Percentiles rank a stretch among this genome's conserved stretches.
These are phyloP conservation scores for Antechinus flavipes DNA, from an alignment of 2,113 vertebrate genomes.

Conservation along the genomic window DNA sequence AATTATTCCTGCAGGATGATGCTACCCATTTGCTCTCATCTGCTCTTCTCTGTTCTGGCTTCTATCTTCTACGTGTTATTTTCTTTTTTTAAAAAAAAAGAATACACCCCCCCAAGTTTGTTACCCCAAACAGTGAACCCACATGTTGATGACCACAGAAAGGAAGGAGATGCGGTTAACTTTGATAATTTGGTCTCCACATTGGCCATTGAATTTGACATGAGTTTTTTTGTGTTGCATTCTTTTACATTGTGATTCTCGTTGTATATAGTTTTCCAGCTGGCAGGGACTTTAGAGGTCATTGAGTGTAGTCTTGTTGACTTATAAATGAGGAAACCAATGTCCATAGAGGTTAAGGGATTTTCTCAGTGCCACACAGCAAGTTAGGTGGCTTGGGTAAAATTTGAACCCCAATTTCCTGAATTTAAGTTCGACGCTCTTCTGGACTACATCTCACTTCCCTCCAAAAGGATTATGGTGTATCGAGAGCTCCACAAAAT, in stretches of 20 bases:
- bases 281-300: neutral
- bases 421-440: neutral
- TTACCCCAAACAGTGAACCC: no score
- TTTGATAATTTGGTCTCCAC: neutral
- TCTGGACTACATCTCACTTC: neutral
- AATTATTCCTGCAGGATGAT: neutral
- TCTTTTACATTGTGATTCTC: no score
- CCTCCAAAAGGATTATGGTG: neutral
- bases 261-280: neutral
- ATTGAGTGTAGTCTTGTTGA: neutral
- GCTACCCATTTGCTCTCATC: neutral
- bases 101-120: neutral
- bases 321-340: neutral
- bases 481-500: neutral
- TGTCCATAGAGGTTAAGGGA: no score
- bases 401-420: neutral
- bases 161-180: neutral
- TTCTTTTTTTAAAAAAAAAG: neutral
- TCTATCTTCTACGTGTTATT: neutral
- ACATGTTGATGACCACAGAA: neutral
- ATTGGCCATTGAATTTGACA: neutral
- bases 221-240: neutral
- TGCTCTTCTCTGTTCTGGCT: neutral
- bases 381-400: neutral
- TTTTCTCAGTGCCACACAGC: neutral